These are phyloP conservation scores for Torymus texanus DNA, from an alignment of 2,888 invertebrate species.

Conservation along the genomic window DNA sequence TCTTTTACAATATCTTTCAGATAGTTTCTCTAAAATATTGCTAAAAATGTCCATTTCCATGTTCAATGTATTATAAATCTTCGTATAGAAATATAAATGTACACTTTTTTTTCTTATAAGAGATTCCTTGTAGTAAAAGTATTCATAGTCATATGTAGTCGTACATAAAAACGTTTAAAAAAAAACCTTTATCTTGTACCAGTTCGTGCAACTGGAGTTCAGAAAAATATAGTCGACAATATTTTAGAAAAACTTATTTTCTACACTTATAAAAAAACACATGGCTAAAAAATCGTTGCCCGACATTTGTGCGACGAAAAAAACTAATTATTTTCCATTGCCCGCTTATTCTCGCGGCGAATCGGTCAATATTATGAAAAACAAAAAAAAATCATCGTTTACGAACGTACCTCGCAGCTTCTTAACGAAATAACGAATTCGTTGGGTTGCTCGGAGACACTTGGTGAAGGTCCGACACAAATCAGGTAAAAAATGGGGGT, in stretches of 20 bases:
- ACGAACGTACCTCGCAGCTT: neutral
- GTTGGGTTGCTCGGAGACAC: neutral
- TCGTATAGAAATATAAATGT: conserved; percentile 51
- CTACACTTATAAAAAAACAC: neutral
- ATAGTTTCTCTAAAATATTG: conserved; percentile 52
- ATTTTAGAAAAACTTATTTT: conserved; percentile 49
- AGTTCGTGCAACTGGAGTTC: neutral
- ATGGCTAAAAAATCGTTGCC: neutral
- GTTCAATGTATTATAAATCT: conserved; percentile 44
- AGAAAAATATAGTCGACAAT: conserved; percentile 40
- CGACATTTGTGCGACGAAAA: conserved; percentile 30
- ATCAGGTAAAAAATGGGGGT: conserved; percentile 11
- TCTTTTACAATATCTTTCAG: conserved; percentile 42
- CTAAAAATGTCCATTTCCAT: conserved; percentile 27
- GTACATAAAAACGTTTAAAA: neutral
- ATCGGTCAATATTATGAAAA: too few relatives aligned
- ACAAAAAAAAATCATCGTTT: neutral
- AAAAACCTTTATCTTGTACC: conserved; percentile 5
- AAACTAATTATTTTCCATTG: conserved; percentile 8
- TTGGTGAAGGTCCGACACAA: conserved; percentile 24
- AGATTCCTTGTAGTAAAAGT: conserved; percentile 32
- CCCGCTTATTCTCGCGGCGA: neutral
- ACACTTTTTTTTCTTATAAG: conserved; percentile 17
- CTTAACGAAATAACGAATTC: conserved; percentile 1
- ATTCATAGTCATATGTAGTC: conserved; percentile 1